These are phyloP conservation scores for Thymelicus sylvestris DNA, from an alignment of 2,888 invertebrate genomes.

Conservation along the genomic window DNA sequence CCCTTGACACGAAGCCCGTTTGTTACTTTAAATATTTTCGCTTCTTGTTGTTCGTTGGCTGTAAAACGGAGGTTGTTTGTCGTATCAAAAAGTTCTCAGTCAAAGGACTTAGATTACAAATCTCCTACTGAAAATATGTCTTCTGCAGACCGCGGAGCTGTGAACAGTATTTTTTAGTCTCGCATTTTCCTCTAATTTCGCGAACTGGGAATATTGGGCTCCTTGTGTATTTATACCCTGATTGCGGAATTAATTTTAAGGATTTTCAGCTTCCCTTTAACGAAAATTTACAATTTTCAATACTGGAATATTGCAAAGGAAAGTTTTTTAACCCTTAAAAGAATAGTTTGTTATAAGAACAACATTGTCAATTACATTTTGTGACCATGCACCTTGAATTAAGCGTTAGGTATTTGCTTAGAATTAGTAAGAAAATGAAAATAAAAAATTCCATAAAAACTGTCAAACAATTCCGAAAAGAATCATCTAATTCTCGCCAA, in stretches of 20 bases:
- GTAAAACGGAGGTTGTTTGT: constrained; percentile 1
- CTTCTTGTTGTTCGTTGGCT: neutral
- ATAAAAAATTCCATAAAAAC: no score
- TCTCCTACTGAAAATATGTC: constrained; percentile 21
- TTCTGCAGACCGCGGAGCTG: constrained; percentile 5
- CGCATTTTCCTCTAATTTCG: constrained; percentile 8
- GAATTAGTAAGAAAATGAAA: no score
- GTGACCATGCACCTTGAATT: no score
- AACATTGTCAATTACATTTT: no score
- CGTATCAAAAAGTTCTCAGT: constrained; percentile 26
- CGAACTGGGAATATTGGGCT: neutral
- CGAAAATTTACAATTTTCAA: no score
- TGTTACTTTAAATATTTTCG: neutral
- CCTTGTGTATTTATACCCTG: neutral
- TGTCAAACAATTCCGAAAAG: no score
- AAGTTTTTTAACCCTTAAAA: no score
- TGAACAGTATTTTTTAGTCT: constrained; percentile 11
- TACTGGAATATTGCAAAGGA: no score
- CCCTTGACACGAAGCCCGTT: neutral
- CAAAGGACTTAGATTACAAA: constrained; percentile 30
- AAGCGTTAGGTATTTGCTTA: no score
- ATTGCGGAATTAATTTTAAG: neutral
- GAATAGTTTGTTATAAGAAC: no score
- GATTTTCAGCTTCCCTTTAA: neutral
- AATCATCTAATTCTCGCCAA: no score